Evolutionary conservation across 1,140 invertebrate species (phyloP).

Genomic region (Amphibalanus amphitrite): DNA sequence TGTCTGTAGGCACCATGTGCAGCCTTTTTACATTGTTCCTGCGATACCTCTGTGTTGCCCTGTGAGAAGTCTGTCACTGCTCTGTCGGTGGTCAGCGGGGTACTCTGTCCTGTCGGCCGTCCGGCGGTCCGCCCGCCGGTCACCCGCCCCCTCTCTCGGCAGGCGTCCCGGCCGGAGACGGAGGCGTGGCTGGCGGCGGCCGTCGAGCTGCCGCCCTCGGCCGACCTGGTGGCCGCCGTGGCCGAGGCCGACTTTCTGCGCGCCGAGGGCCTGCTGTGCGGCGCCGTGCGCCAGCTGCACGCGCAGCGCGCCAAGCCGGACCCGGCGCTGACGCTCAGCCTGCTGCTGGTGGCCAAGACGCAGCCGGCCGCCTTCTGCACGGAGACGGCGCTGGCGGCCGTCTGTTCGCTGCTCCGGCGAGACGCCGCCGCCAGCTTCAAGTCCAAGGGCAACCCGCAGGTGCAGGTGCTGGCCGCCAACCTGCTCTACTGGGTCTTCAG

Average conservation of each 20-base stretch:
- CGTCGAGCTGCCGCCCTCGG: conserved; percentile 48
- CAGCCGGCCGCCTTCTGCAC: conserved; percentile 52
- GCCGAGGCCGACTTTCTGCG: conserved; percentile 29
- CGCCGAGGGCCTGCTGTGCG: conserved; percentile 33
- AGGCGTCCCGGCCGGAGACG: conserved; percentile 50
- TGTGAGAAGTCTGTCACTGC: neutral
- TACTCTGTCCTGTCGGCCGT: no score
- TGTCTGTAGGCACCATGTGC: no score
- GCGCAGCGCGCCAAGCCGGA: conserved; percentile 50
- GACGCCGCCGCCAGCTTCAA: conserved; percentile 44
- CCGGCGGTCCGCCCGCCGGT: no score
- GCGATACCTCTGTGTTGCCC: neutral
- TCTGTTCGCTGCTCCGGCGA: conserved; percentile 34
- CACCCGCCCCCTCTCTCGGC: no score
- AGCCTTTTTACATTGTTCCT: neutral
- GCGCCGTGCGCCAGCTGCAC: conserved; percentile 30
- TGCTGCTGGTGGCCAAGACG: conserved; percentile 69
- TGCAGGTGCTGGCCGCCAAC: conserved; percentile 71
- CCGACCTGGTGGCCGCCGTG: conserved; percentile 44
- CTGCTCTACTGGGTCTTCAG: conserved; percentile 61
- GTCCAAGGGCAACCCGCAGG: conserved; percentile 55
- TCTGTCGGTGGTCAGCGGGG: no score
- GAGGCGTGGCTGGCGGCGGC: conserved; percentile 49
- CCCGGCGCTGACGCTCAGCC: conserved; percentile 48
- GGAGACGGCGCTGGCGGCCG: conserved; percentile 26